Evolutionary conservation across 2,888 invertebrate species (phyloP), one percentile per base, ranked within the genome.

Genomic region (Cotesia congregata): DNA sequence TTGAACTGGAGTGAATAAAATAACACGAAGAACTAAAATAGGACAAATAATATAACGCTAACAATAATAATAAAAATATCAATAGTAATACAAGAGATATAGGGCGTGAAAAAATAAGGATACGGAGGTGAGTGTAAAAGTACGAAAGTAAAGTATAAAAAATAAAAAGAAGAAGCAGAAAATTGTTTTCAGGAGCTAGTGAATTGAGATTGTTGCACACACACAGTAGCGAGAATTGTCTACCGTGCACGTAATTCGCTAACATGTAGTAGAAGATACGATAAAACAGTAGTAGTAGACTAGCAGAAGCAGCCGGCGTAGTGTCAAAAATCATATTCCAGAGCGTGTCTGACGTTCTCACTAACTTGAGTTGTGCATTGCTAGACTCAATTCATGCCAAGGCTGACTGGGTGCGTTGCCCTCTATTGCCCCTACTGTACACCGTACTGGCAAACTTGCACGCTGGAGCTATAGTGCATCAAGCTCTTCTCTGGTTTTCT

Each of bases 331-430:
- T 17, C 38, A 61, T 61, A 74, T 72, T 68, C 59, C 72, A 72
- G 68, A 72, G 68, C 39, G 61, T 68, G 74, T 68, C 74, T 67
- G 67, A 74, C 67, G 61, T 20, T 74, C 79, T 74, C 80, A 79
- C 85, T 84, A 87, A 83, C 87, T 86, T 87, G 87, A 89, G 88
- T 89, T 88, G 88, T 88, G 87, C 87, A 88, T 88, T 88, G 88
- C 89, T 89, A 89, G 89, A 89, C 87, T 88, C 89, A 88, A 88
- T 89, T 89, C 88, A 87, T 89, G 89, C 89, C 89, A 89, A 89
- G 89, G 89, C 89, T 89, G 88, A 88, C 87, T 84, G 89, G 87
- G 89, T 89, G 88, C 89, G 88, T 89, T 89, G 89, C 88, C 89
- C 89, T 87, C 89, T 85, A 87, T 86, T 87, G 87, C 88, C 88